Evolutionary conservation across 2,113 vertebrate genomes (phyloP), one percentile per base, ranked within the genome.

Genomic region (Pagrus major): DNA sequence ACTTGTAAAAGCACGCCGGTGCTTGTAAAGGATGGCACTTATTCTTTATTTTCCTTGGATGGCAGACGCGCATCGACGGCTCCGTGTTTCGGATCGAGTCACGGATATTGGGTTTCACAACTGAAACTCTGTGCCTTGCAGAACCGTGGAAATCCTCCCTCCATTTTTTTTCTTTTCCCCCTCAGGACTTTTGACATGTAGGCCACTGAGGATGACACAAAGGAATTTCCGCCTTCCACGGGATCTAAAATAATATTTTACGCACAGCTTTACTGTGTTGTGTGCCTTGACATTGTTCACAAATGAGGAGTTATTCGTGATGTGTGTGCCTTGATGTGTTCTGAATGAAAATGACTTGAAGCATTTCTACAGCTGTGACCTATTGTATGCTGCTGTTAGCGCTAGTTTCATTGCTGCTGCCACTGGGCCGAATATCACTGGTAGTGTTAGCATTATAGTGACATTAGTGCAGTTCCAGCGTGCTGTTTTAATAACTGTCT

Each of bases 91-190:
- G 80, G 80, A 84, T 64, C 52, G 83, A 81, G 85, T 88, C 87
- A 80, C 86, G 88, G 89, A 81, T 87, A 85, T 89, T 86, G 86
- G 69, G 80, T 90, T 87, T 89, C 89, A 88, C 78, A 75, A 76
- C 78, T 85, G 41, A 83, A 74, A 68, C 78, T 74, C 61, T 59
- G 61, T 37, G 78, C 82, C 23, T 69, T 21, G 65, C 60, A 66
- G 51, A 83, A 54, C 75, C 49, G 31, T 85, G 86, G 84, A 85
- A 81, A 85, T 77, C 75, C 80, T 87, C 66, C 27, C 44, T 76
- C 46, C 23, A 55, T 25, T 46, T 41, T 12, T 54, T 35, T 51
- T 5, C 5, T 9, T 9, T 37, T 71, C 37, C 14, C 69, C 83
- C 54, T 47, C 33, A 67, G 84, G 80, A 76, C 56, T 73, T 54